A percentile compares a stretch with the other conserved stretches of the same genome.
phyloP scores from a whole-genome alignment of 1,140 invertebrate species.

The Drosophila azteca region DNA sequence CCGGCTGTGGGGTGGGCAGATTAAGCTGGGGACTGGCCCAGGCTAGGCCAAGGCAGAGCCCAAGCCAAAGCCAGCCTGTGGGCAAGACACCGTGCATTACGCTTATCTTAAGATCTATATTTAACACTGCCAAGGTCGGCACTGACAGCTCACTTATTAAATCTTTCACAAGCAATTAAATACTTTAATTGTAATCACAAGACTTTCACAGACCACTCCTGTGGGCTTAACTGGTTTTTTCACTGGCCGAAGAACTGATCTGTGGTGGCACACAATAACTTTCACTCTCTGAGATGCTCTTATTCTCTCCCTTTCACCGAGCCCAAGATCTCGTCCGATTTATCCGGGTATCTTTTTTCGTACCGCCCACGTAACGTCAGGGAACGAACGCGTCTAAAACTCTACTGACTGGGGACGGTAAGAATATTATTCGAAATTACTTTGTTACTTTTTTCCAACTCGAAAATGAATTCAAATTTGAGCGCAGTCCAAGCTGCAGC shows the following conservation, averaged over 20 bases:
- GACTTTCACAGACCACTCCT: too few species aligned
- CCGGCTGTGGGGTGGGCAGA: conserved; percentile 83
- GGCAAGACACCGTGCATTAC: conserved; percentile 43
- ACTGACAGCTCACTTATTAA: conserved; percentile 49
- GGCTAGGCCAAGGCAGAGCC: conserved; percentile 20
- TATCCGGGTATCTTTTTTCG: neutral
- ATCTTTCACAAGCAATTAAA: conserved; percentile 75
- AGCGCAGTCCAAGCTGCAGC: conserved; percentile 60
- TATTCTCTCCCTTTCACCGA: conserved; percentile 44
- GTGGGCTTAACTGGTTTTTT: too few species aligned
- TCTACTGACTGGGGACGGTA: conserved; percentile 73
- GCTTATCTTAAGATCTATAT: conserved; percentile 64
- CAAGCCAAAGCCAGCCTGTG: conserved; percentile 22
- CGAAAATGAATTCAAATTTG: conserved; percentile 79
- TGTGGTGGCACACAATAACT: too few species aligned
- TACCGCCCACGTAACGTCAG: conserved; percentile 68
- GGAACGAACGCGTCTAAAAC: conserved; percentile 75
- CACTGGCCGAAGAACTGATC: too few species aligned
- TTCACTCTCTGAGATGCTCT: conserved; percentile 15
- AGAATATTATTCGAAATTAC: conserved; percentile 79
- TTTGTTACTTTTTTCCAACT: conserved; percentile 71
- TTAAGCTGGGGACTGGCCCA: conserved; percentile 84
- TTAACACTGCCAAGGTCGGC: conserved; percentile 66
- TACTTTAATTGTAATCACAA: conserved; percentile 55
- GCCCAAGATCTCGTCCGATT: conserved; percentile 3